Percentiles rank a stretch among this genome's conserved stretches.
phyloP scores from a whole-genome alignment of 2,888 invertebrate genomes.

The Lycaena phlaeas region DNA sequence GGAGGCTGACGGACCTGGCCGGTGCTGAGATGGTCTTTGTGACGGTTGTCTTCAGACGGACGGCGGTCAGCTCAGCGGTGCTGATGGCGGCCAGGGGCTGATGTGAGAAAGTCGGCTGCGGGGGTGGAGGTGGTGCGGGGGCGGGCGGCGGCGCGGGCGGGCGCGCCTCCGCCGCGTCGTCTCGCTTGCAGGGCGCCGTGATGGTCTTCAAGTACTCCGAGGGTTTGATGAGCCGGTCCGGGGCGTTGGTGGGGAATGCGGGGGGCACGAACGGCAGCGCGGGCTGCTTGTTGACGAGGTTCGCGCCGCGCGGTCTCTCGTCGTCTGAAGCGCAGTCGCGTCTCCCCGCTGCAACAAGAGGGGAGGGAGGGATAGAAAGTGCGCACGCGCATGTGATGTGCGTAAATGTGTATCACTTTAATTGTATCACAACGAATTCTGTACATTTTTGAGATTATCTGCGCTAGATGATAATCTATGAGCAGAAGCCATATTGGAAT shows the following conservation, averaged over 20 bases:
- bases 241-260: constrained; percentile 86
- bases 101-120: constrained; percentile 47
- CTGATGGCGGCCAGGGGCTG: constrained; percentile 91
- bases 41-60: constrained; percentile 82
- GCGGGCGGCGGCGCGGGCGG: constrained; percentile 72
- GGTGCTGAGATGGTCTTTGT: constrained; percentile 90
- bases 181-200: constrained; percentile 74
- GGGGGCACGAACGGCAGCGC: constrained; percentile 93
- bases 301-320: constrained; percentile 69
- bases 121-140: constrained; percentile 48
- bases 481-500: too few species aligned
- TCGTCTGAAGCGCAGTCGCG: constrained; percentile 65
- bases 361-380: constrained; percentile 56
- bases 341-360: constrained; percentile 53
- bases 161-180: constrained; percentile 75
- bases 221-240: constrained; percentile 91
- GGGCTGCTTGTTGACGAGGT: constrained; percentile 88
- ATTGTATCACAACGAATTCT: constrained; percentile 6
- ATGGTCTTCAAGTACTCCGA: constrained; percentile 93
- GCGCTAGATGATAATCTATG: too few species aligned
- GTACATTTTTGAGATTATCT: too few species aligned
- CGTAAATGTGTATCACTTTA: constrained; percentile 4
- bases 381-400: constrained; percentile 34
- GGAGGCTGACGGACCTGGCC: constrained; percentile 81
- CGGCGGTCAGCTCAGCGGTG: constrained; percentile 88